Base-by-base conservation (phyloP, 2,888 invertebrate genomes). In the Yponomeuta sedellus region DNA sequence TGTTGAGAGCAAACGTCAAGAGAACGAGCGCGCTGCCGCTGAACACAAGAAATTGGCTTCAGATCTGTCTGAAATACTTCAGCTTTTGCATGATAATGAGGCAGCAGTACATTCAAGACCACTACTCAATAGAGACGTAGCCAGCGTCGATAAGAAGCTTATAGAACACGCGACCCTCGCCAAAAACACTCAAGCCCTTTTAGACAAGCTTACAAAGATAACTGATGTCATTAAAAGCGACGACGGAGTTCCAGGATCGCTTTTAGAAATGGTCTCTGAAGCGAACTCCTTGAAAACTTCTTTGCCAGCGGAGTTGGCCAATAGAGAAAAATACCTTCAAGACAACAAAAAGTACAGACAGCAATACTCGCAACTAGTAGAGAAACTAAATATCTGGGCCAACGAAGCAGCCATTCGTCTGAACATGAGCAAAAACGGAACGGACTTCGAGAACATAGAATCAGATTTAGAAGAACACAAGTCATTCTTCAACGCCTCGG, bases 391-490 rank as follows among this genome's bases (percentile, higher is more conserved):
- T 74, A 93, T 93, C 66, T 97, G 97, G 97, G 94, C 97, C 0
- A 94, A 94, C 74, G 96, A 97, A 77, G 97, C 97, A 0, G 95
- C 95, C 72, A 93, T 94, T 64, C 93, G 95, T 61, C 82, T 98
- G 25, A 94, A 94, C 69, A 94, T 95, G 76, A 94, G 95, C 70
- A 95, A 96, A 75, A 95, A 96, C 70, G 97, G 97, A 16, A 95
- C 98, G 8, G 96, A 98, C 80, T 97, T 97, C 77, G 96, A 96
- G 73, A 96, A 96, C 72, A 94, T 98, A 10, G 91, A 95, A 64
- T 92, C 94, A 10, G 96, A 97, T 76, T 90, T 98, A 28, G 96
- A 97, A 77, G 96, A 97, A 74, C 97, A 97, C 78, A 97, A 96
- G 85, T 93, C 94, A 57, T 97, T 96, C 93, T 97, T 97, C 81